phyloP scores from a whole-genome alignment of 2,797 vertebrate genomes.

The Anguilla anguilla region DNA sequence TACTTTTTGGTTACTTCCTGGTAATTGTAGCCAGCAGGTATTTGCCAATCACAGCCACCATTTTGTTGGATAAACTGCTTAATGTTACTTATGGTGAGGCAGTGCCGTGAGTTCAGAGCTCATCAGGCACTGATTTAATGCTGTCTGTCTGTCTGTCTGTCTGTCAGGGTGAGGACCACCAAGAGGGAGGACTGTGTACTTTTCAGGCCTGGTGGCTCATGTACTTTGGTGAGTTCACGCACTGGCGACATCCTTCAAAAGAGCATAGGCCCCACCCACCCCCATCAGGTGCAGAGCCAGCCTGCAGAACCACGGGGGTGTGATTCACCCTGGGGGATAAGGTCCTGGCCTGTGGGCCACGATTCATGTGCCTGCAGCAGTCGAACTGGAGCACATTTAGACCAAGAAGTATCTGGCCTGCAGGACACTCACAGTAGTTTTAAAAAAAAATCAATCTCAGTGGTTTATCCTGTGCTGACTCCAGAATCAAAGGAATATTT shows the following conservation, averaged over 20 bases:
- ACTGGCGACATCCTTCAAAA: neutral
- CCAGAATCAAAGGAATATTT: neutral
- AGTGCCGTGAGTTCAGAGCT: neutral
- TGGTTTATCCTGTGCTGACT: neutral
- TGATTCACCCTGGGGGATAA: neutral
- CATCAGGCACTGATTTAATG: slow-evolving; percentile 18
- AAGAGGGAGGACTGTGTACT: slow-evolving; percentile 71
- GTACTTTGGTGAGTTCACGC: slow-evolving; percentile 76
- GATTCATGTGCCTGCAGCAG: neutral
- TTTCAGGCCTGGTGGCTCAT: slow-evolving; percentile 84
- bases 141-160: slow-evolving; percentile 29
- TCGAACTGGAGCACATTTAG: neutral
- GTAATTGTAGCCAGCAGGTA: no score
- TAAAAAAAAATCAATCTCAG: neutral
- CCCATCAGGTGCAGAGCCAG: neutral
- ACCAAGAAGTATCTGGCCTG: neutral
- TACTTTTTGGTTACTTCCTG: no score
- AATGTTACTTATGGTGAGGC: neutral
- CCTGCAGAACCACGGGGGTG: neutral
- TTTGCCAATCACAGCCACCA: neutral
- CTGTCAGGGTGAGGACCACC: slow-evolving; percentile 70
- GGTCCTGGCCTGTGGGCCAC: neutral
- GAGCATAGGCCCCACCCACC: neutral
- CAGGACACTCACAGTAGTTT: neutral
- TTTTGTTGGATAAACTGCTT: neutral